phyloP scores from a whole-genome alignment of 2,888 invertebrate genomes.

The Caenorhabditis afra region DNA sequence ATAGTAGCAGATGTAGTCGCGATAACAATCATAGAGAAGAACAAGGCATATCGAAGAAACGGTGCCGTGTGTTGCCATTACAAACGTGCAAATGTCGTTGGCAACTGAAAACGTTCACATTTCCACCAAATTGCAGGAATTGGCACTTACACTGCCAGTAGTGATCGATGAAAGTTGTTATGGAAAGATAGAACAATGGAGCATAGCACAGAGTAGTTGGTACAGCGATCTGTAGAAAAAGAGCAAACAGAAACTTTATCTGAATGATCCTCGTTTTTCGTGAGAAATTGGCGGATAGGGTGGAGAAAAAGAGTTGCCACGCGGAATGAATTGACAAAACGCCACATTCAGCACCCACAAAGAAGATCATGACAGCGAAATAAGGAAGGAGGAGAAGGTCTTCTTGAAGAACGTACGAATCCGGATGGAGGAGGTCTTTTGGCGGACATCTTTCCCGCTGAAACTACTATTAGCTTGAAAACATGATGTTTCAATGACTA shows the following conservation, averaged over 20 bases:
- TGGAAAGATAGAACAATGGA: neutral
- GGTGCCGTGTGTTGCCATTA: conserved; percentile 8
- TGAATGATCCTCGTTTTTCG: conserved; percentile 25
- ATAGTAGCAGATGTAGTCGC: neutral
- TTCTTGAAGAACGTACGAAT: conserved; percentile 16
- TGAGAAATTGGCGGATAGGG: conserved; percentile 20
- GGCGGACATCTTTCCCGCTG: conserved; percentile 31
- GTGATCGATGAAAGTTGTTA: conserved; percentile 14
- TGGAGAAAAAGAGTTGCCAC: conserved; percentile 34
- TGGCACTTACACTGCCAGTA: conserved; percentile 32
- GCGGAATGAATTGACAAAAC: conserved; percentile 16
- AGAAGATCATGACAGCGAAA: conserved; percentile 2
- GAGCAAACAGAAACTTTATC: conserved; percentile 22
- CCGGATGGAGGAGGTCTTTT: conserved; percentile 30
- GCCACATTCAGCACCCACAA: conserved; percentile 27
- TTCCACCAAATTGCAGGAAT: neutral
- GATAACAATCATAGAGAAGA: conserved; percentile 19
- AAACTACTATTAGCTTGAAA: neutral
- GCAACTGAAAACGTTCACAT: conserved; percentile 33
- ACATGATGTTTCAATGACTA: too few relatives aligned
- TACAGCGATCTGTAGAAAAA: conserved; percentile 18
- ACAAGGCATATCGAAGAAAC: conserved; percentile 16
- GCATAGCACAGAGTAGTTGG: conserved; percentile 29
- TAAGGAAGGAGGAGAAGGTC: neutral
- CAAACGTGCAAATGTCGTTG: conserved; percentile 27